Conservation (phyloP, 2,113 vertebrate genomes). For the Chitala chitala region DNA sequence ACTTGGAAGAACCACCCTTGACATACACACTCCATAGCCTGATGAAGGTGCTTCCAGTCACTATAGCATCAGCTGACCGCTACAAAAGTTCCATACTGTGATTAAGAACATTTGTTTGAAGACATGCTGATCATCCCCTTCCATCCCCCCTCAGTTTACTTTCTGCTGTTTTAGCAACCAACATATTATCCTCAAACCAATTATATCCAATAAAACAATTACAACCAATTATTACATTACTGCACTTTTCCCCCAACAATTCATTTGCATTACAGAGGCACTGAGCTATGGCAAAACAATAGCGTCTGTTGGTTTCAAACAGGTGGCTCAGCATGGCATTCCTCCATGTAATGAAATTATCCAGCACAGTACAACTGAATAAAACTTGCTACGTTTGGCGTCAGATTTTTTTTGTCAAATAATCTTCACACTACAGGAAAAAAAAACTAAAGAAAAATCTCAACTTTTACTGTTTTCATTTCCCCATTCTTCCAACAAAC, state of each 20-base stretch:
- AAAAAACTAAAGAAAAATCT: conserved; percentile 3
- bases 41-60: neutral
- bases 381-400: neutral
- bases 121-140: neutral
- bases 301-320: neutral
- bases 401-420: conserved; percentile 1
- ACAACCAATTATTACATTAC: no score
- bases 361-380: neutral
- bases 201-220: no score
- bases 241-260: neutral
- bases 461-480: neutral
- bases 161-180: neutral
- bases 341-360: neutral
- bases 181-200: neutral
- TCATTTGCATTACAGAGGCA: neutral
- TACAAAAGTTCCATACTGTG: neutral
- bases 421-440: neutral
- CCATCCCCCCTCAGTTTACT: neutral
- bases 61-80: neutral
- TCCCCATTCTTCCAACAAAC: conserved; percentile 16
- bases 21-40: neutral
- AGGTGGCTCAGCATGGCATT: neutral
- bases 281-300: no score
- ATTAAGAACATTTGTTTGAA: neutral
- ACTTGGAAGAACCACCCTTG: neutral